Percentiles rank a stretch among this genome's conserved stretches.
phyloP scores from a whole-genome alignment of 2,888 invertebrate species.

The Cosmia trapezina region DNA sequence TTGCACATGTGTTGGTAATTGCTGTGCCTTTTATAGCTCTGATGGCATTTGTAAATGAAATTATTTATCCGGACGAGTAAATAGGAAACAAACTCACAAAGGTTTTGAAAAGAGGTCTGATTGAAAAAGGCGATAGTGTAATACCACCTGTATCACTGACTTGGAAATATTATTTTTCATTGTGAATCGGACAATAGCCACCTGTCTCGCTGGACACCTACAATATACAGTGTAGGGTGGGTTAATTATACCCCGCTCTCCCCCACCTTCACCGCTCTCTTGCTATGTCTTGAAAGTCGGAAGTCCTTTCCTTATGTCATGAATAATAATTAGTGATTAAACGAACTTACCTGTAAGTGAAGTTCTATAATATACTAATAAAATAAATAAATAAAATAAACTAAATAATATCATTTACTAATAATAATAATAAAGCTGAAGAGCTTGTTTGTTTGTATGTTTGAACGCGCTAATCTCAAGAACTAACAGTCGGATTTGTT shows the following conservation, averaged over 20 bases:
- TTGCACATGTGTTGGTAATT: slow-evolving; percentile 40
- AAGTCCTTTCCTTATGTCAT: not conserved
- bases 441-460: too few species aligned
- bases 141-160: slow-evolving; percentile 34
- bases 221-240: slow-evolving; percentile 37
- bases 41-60: slow-evolving; percentile 22
- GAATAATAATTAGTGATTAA: not conserved
- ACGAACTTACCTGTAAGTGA: too few species aligned
- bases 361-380: too few species aligned
- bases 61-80: not conserved
- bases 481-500: too few species aligned
- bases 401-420: too few species aligned
- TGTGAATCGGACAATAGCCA: slow-evolving; percentile 41
- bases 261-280: not conserved
- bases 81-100: not conserved
- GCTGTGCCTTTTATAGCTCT: slow-evolving; percentile 6
- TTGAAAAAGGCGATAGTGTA: slow-evolving; percentile 16
- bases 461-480: too few species aligned
- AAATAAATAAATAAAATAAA: too few species aligned
- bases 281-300: slow-evolving; percentile 32
- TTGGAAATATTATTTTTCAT: slow-evolving; percentile 43
- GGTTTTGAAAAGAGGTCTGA: not conserved
- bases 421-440: too few species aligned
- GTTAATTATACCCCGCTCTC: slow-evolving; percentile 41
- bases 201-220: slow-evolving; percentile 40